These are phyloP conservation scores for Heliconius hewitsoni DNA, from an alignment of 1,140 invertebrate genomes.

Conservation along the genomic window DNA sequence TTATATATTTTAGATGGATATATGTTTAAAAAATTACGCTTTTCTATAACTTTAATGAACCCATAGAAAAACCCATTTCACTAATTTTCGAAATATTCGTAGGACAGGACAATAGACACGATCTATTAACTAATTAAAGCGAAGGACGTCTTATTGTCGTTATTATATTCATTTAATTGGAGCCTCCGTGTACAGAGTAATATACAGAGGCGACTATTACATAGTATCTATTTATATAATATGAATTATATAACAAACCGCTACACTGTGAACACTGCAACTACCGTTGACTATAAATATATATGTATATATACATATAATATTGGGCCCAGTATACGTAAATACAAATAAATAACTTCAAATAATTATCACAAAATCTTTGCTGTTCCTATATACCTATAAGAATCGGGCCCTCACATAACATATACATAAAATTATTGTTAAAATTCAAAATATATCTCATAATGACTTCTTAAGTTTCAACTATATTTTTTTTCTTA, in stretches of 20 bases:
- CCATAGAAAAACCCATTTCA: neutral
- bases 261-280: conserved; percentile 16
- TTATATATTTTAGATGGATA: too few species aligned
- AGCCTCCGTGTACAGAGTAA: conserved; percentile 46
- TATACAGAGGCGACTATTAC: conserved; percentile 24
- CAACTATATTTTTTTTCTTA: neutral
- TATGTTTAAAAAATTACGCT: neutral
- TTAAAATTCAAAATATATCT: neutral
- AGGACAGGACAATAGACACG: conserved; percentile 44
- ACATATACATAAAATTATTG: neutral
- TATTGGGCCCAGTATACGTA: conserved; percentile 16
- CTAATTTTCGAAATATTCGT: neutral
- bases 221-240: conserved; percentile 18
- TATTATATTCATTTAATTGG: conserved; percentile 52
- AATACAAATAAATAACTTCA: neutral
- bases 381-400: neutral
- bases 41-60: neutral
- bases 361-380: neutral
- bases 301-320: neutral
- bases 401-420: neutral
- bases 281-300: neutral
- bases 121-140: conserved; percentile 74
- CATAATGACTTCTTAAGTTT: neutral
- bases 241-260: conserved; percentile 16
- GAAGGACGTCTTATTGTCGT: conserved; percentile 77